Percentiles rank a stretch among this genome's conserved stretches.
Conservation (phyloP, 2,797 vertebrate genomes). For the Trichosurus vulpecula region DNA sequence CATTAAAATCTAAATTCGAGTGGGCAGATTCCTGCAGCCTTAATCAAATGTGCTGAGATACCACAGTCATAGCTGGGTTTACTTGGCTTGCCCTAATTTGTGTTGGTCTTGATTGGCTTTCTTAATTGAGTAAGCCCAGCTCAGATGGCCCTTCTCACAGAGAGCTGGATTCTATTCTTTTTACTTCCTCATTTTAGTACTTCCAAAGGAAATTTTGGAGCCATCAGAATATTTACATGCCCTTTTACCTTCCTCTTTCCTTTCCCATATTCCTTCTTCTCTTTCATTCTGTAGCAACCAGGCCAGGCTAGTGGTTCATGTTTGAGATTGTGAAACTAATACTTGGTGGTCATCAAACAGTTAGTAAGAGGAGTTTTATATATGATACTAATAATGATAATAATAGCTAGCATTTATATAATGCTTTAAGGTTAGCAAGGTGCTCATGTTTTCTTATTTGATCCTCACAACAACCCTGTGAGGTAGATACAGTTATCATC, state of each 20-base stretch:
- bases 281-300: not conserved
- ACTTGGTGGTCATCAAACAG: not conserved
- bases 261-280: not conserved
- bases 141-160: not conserved
- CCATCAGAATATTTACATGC: not conserved
- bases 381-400: not conserved
- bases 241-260: not conserved
- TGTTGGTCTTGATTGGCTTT: slow-evolving; percentile 25
- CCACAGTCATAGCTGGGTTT: slow-evolving; percentile 53
- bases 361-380: not conserved
- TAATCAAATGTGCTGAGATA: slow-evolving; percentile 56
- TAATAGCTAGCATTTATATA: not conserved
- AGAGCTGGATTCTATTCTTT: not conserved
- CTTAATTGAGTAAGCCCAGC: slow-evolving; percentile 29
- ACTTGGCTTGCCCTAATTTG: slow-evolving; percentile 39
- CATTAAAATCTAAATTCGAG: slow-evolving; percentile 40
- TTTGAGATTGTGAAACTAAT: not conserved
- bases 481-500: not conserved
- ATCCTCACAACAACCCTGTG: not conserved
- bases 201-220: slow-evolving; percentile 4
- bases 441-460: slow-evolving; percentile 32
- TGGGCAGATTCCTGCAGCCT: slow-evolving; percentile 41
- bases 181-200: slow-evolving; percentile 39
- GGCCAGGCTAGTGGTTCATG: not conserved
- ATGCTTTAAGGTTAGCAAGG: not conserved